Evolutionary conservation across 2,797 vertebrate species (phyloP).

Genomic region (Anniella stebbinsi): DNA sequence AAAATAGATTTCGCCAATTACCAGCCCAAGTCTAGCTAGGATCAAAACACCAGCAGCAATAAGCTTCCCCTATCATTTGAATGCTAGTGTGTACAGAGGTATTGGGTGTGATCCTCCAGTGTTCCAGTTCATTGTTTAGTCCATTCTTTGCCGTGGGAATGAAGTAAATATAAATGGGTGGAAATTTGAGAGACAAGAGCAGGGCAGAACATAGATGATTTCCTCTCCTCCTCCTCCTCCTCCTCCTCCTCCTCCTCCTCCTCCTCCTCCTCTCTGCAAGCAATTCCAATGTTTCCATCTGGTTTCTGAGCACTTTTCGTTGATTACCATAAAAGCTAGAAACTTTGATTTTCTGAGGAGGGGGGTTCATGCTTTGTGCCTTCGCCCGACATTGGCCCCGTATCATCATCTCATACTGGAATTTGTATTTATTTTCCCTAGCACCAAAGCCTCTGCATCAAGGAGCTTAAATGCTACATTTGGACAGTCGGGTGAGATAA

Average conservation of each 20-base stretch:
- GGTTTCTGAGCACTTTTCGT: neutral
- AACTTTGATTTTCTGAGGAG: neutral
- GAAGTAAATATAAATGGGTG: slow-evolving; percentile 3
- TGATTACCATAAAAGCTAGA: neutral
- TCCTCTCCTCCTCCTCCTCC: no score
- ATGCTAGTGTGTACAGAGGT: neutral
- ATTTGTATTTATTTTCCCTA: neutral
- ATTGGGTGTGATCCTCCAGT: slow-evolving; percentile 9
- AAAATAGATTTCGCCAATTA: slow-evolving; percentile 50
- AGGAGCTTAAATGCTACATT: neutral
- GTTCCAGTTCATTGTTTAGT: slow-evolving; percentile 10
- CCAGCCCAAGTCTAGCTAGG: slow-evolving; percentile 36
- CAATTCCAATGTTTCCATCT: neutral
- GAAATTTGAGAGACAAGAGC: neutral
- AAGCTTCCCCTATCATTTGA: slow-evolving; percentile 18
- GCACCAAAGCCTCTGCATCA: neutral
- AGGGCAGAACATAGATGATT: neutral
- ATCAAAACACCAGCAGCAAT: slow-evolving; percentile 51
- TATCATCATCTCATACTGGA: neutral
- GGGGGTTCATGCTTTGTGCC: neutral
- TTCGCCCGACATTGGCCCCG: neutral
- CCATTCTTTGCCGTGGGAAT: neutral
- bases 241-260: neutral
- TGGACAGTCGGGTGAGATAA: neutral
- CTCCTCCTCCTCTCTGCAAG: neutral